Evolutionary conservation across 1,140 invertebrate species (phyloP).

Genomic region (Zaprionus ghesquierei): DNA sequence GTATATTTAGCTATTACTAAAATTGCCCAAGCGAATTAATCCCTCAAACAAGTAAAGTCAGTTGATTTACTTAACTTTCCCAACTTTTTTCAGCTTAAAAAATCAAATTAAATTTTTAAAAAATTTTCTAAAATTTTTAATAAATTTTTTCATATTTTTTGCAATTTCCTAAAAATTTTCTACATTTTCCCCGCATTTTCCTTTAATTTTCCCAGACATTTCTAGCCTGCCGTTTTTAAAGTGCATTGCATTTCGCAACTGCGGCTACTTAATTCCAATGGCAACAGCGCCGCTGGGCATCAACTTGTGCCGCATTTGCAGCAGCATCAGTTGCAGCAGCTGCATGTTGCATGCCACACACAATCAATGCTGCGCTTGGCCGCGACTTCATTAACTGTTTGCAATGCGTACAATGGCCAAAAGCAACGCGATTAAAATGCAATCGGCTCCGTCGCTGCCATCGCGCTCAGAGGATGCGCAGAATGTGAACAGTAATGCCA

Average conservation of each 20-base stretch:
- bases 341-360: constrained; percentile 27
- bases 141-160: too few species aligned
- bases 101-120: too few species aligned
- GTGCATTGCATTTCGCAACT: neutral
- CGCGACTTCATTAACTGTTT: constrained; percentile 57
- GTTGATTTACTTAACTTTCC: too few species aligned
- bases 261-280: neutral
- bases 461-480: neutral
- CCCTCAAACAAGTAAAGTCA: too few species aligned
- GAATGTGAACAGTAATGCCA: neutral
- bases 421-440: constrained; percentile 59
- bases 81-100: too few species aligned
- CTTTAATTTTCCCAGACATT: neutral
- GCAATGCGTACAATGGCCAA: constrained; percentile 27
- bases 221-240: neutral
- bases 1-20: too few species aligned
- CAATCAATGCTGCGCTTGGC: constrained; percentile 25
- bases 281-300: neutral
- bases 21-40: too few species aligned
- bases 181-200: too few species aligned
- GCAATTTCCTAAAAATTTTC: too few species aligned
- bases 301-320: neutral
- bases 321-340: neutral
- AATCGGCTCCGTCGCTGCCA: constrained; percentile 29
- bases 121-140: too few species aligned